Evolutionary conservation across 2,888 invertebrate species (phyloP).

Genomic region (Quadroppia sp.): DNA sequence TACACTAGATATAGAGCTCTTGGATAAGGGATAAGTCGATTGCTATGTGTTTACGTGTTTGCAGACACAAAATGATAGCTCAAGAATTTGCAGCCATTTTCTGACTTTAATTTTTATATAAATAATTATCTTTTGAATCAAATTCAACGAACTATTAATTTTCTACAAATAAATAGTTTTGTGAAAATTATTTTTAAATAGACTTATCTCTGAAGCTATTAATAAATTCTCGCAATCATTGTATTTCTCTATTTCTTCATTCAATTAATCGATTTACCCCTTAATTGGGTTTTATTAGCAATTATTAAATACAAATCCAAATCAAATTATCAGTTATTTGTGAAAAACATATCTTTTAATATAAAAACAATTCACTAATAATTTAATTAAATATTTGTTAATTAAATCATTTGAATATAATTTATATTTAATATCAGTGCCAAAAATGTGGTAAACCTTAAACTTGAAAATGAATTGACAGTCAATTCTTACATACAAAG

Average conservation of each 20-base stretch:
- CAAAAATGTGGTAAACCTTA: background rate
- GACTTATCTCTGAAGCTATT: background rate
- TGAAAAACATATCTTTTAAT: too few species aligned
- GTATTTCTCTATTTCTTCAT: too few species aligned
- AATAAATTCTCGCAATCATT: background rate
- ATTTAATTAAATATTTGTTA: too few species aligned
- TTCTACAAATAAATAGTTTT: slow-evolving; percentile 3
- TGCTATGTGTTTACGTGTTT: slow-evolving; percentile 20
- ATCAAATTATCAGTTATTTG: too few species aligned
- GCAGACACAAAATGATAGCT: background rate
- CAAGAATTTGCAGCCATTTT: slow-evolving; percentile 17
- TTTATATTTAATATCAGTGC: too few species aligned
- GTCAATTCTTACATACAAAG: background rate
- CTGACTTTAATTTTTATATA: slow-evolving; percentile 3
- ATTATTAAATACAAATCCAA: too few species aligned
- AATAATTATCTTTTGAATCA: slow-evolving; percentile 20
- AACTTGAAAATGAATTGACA: background rate
- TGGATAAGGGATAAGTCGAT: slow-evolving; percentile 16
- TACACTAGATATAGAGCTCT: slow-evolving; percentile 4
- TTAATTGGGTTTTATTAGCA: too few species aligned
- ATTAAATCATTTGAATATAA: too few species aligned
- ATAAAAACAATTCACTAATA: too few species aligned
- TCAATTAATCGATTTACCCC: too few species aligned
- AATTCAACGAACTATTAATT: background rate
- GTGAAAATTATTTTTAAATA: slow-evolving; percentile 2